These are phyloP conservation scores for Brachyhypopomus gauderio DNA, from an alignment of 2,113 vertebrate species.

Conservation along the genomic window DNA sequence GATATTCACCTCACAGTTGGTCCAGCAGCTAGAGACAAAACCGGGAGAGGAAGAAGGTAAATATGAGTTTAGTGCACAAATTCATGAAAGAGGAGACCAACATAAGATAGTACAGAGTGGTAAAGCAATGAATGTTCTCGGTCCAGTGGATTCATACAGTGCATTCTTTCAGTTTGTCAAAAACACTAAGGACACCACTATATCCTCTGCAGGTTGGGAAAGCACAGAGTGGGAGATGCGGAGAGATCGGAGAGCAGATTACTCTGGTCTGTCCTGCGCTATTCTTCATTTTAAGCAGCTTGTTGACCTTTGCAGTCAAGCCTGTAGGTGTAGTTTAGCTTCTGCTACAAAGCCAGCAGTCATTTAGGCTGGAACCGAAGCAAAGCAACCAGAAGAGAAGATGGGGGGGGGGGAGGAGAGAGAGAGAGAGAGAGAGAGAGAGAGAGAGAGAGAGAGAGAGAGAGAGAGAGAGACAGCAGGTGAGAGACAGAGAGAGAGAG, in stretches of 20 bases:
- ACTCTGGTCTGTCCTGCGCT: constrained; percentile 58
- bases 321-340: constrained; percentile 72
- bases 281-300: constrained; percentile 79
- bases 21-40: constrained; percentile 34
- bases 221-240: constrained; percentile 12
- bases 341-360: constrained; percentile 63
- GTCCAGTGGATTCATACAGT: constrained; percentile 59
- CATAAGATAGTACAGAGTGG: constrained; percentile 18
- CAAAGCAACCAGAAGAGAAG: constrained; percentile 40
- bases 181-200: constrained; percentile 55
- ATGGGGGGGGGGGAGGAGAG: constrained; percentile 40
- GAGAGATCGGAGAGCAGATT: constrained; percentile 66
- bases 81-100: constrained; percentile 2
- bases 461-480: background rate
- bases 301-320: constrained; percentile 75
- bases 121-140: constrained; percentile 54
- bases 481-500: constrained; percentile 14
- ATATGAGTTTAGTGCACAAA: background rate
- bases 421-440: too few species aligned
- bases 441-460: constrained; percentile 32
- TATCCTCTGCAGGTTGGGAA: constrained; percentile 40
- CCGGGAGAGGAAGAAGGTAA: constrained; percentile 25
- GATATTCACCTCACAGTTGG: constrained; percentile 59
- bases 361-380: constrained; percentile 67
- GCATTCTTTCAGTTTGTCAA: constrained; percentile 59